Evolutionary conservation across 2,888 invertebrate species (phyloP).

Genomic region (Acanthosepion pharaonis): DNA sequence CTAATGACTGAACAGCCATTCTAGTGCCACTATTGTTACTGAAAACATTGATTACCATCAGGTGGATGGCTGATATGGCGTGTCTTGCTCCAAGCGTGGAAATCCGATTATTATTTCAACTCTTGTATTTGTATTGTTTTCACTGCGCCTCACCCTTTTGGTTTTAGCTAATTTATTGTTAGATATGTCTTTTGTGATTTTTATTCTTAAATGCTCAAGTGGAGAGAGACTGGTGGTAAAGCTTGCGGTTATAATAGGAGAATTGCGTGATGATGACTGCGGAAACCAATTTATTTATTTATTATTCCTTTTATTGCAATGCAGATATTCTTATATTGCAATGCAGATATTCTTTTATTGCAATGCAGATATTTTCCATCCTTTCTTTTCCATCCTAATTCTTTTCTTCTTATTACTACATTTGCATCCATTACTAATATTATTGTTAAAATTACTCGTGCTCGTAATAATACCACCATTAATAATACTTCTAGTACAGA

Average conservation of each 20-base stretch:
- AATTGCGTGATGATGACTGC: not conserved
- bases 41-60: conserved; percentile 20
- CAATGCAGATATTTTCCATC: not conserved
- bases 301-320: not conserved
- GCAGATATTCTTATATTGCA: not conserved
- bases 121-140: conserved; percentile 8
- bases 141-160: not conserved
- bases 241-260: not conserved
- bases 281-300: not conserved
- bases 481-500: not conserved
- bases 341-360: not conserved
- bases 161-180: not conserved
- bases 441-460: not conserved
- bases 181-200: not conserved
- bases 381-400: not conserved
- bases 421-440: not conserved
- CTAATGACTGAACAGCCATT: not conserved
- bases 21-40: not conserved
- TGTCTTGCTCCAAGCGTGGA: not conserved
- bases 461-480: not conserved
- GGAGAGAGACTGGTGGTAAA: not conserved
- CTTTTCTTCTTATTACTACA: not conserved
- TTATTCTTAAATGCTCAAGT: not conserved
- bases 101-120: conserved; percentile 20
- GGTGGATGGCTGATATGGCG: not conserved